Evolutionary conservation across 2,888 invertebrate genomes (phyloP).

Genomic region (Euphydryas editha): DNA sequence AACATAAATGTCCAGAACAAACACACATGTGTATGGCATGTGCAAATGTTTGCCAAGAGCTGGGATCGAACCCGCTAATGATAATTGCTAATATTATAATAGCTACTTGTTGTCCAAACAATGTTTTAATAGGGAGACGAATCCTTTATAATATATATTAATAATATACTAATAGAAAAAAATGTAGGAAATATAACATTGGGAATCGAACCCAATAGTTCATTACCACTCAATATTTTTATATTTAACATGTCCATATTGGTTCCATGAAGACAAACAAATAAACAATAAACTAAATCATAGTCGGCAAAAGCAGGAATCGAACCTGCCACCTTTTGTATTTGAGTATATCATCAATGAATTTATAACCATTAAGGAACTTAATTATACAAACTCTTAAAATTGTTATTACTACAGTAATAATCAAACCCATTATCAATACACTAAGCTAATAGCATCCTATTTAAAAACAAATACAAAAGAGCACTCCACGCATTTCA

Average conservation of each 20-base stretch:
- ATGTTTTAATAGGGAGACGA: slow-evolving; percentile 37
- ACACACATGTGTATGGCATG: too few relatives aligned
- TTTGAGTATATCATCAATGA: too few relatives aligned
- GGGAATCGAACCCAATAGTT: slow-evolving; percentile 2
- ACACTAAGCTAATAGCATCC: too few relatives aligned
- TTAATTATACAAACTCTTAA: too few relatives aligned
- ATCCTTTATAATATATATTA: slow-evolving; percentile 28
- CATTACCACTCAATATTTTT: neutral
- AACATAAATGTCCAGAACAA: too few relatives aligned
- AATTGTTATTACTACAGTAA: too few relatives aligned
- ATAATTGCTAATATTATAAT: too few relatives aligned
- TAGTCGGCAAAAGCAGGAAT: neutral
- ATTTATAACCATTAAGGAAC: too few relatives aligned
- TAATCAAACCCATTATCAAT: too few relatives aligned
- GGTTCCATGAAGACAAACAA: neutral
- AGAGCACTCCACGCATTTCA: too few relatives aligned
- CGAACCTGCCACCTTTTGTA: neutral
- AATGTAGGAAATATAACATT: neutral
- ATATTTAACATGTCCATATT: neutral
- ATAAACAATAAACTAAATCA: neutral
- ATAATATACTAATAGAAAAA: neutral
- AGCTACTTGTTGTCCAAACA: neutral
- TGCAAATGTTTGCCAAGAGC: too few relatives aligned
- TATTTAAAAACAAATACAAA: too few relatives aligned
- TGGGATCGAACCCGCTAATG: slow-evolving; percentile 3